Base-by-base conservation (phyloP, 2,113 vertebrate species). In the Hydropotes inermis region DNA sequence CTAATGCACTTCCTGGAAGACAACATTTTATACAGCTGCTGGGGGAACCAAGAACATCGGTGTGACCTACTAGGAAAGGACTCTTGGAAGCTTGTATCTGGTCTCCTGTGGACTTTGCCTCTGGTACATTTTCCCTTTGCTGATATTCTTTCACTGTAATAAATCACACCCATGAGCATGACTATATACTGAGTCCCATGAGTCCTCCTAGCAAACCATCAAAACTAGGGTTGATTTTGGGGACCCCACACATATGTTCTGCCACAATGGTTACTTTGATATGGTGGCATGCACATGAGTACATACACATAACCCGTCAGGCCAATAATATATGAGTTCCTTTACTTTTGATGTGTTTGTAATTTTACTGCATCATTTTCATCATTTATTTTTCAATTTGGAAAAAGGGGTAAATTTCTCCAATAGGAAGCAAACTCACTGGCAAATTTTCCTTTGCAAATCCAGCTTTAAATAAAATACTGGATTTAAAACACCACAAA, bases 401-500 rank as follows among this genome's bases (percentile, higher is more conserved):
- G 52, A 91, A 91, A 97, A 92, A 39, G 25, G 82, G 36, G 90
- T 33, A 89, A 54, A 86, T 89, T 88, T 39, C 33, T 19, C 88
- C 78, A 87, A 90, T 50, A 93, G 30, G 57, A 93, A 95, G 21
- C 10, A 95, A 93, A 67, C 28, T 12, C 30, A 84, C 16, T 39
- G 76, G 64, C 17, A 76, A 54, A 60, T 45, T 89, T 89, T 94
- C 50, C 54, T 93, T 92, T 76, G 23, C 81, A 86, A 95, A 91
- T 70, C 17, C 27, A 84, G 25, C 50, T 96, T 94, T 87, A 74
- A 97, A 84, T 54, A 81, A 92, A 97, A 64, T 76, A 39, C 25
- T 82, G 14, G 36, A 58, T 93, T 93, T 91, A 47, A 87, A 94
- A 93, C 43, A 70, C 86, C 45, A 83, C 7, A 33, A 47, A 95